Conservation (phyloP, 2,797 vertebrate genomes). For the Chelidonichthys spinosus region DNA sequence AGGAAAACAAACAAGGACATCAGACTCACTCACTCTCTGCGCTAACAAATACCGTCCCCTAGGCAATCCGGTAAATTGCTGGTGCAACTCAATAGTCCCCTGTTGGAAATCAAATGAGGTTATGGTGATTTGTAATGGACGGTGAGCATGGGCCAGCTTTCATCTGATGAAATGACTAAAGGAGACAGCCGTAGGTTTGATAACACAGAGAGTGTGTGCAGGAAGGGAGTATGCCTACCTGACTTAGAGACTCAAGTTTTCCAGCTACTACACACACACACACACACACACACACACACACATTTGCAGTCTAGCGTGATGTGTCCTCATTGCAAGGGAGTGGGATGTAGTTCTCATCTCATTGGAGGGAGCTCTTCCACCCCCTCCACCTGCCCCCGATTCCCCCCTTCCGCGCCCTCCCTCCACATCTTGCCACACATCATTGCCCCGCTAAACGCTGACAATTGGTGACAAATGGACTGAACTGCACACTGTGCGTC, state of each 20-base stretch:
- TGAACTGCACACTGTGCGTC: constrained; percentile 84
- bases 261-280: constrained; percentile 6
- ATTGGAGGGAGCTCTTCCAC: constrained; percentile 76
- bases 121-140: constrained; percentile 51
- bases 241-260: constrained; percentile 18
- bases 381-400: constrained; percentile 78
- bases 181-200: constrained; percentile 45
- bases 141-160: constrained; percentile 28
- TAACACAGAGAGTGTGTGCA: constrained; percentile 19
- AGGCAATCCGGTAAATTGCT: constrained; percentile 45
- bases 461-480: constrained; percentile 96
- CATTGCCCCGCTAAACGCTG: constrained; percentile 89
- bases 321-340: constrained; percentile 51
- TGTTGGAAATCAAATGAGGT: constrained; percentile 60
- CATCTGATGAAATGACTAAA: constrained; percentile 43
- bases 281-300: constrained; percentile 2
- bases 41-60: constrained; percentile 67
- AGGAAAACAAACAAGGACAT: constrained; percentile 80
- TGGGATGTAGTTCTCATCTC: constrained; percentile 69
- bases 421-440: constrained; percentile 82
- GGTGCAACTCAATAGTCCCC: constrained; percentile 56
- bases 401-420: constrained; percentile 62
- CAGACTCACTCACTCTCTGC: constrained; percentile 63
- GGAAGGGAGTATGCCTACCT: constrained; percentile 36
- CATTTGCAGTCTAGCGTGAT: constrained; percentile 32